A percentile compares a stretch with the other conserved stretches of the same genome.
Evolutionary conservation across 2,797 vertebrate genomes (phyloP).

Genomic region (Dendrocincla fuliginosa): DNA sequence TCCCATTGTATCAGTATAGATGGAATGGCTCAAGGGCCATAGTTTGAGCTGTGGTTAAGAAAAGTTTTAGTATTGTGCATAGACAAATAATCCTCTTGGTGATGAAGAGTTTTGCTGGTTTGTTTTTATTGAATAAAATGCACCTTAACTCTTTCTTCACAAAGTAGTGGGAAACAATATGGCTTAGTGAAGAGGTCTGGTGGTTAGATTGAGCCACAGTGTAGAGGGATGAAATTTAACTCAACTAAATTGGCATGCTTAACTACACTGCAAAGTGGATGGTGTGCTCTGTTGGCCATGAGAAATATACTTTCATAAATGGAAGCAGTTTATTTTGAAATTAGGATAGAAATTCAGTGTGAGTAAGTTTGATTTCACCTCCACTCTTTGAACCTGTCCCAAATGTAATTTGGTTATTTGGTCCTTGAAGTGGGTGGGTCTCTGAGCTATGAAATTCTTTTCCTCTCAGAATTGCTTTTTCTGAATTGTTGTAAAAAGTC

Average conservation of each 20-base stretch:
- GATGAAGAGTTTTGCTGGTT: neutral
- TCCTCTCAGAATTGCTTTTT: neutral
- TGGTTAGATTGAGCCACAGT: neutral
- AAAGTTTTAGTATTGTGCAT: neutral
- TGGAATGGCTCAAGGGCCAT: neutral
- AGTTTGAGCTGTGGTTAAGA: neutral
- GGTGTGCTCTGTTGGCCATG: neutral
- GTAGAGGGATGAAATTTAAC: neutral
- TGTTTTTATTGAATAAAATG: neutral
- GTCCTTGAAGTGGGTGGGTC: neutral
- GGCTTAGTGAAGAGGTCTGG: neutral
- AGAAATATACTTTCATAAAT: neutral
- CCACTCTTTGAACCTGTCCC: neutral
- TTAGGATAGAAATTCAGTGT: neutral
- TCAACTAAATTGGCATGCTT: neutral
- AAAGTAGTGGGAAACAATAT: neutral
- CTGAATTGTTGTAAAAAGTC: neutral
- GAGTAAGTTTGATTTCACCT: neutral
- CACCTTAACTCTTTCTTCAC: neutral
- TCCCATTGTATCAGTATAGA: neutral
- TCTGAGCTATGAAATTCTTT: neutral
- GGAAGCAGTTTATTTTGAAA: neutral
- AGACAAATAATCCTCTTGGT: neutral
- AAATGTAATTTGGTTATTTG: neutral
- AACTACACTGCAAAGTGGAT: neutral